Conservation (phyloP, 2,113 vertebrate genomes). For the Vimba vimba region DNA sequence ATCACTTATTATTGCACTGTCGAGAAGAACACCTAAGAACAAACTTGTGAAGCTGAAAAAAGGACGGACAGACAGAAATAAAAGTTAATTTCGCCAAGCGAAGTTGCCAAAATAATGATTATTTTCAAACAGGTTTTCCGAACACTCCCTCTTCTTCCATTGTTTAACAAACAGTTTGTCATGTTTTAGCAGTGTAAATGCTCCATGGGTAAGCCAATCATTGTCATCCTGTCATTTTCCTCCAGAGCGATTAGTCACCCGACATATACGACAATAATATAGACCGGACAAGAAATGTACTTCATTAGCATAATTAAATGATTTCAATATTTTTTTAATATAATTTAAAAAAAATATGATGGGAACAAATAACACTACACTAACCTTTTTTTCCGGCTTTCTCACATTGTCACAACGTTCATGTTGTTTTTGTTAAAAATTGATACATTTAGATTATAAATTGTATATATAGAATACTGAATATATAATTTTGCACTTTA, state of each 20-base stretch:
- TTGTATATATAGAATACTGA: no score
- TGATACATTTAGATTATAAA: not conserved
- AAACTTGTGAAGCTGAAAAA: not conserved
- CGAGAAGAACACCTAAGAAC: constrained; percentile 1
- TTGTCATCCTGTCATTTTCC: not conserved
- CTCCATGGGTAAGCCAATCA: not conserved
- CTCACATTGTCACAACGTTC: not conserved
- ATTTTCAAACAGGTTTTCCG: no score
- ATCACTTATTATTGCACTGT: constrained; percentile 18
- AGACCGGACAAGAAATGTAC: not conserved
- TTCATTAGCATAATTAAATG: not conserved
- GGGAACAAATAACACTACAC: not conserved
- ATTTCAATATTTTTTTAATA: not conserved
- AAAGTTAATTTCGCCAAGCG: not conserved
- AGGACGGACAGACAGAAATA: not conserved
- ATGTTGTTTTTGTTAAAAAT: not conserved
- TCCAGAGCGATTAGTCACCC: not conserved
- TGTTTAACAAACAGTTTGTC: not conserved
- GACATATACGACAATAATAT: not conserved
- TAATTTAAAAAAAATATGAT: not conserved
- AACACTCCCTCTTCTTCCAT: not conserved
- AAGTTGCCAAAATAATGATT: not conserved
- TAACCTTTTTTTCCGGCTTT: not conserved
- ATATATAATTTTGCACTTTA: not conserved
- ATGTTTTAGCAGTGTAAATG: not conserved